These are phyloP conservation scores for Zaprionus davidi DNA, from an alignment of 1,140 invertebrate species.

Conservation along the genomic window DNA sequence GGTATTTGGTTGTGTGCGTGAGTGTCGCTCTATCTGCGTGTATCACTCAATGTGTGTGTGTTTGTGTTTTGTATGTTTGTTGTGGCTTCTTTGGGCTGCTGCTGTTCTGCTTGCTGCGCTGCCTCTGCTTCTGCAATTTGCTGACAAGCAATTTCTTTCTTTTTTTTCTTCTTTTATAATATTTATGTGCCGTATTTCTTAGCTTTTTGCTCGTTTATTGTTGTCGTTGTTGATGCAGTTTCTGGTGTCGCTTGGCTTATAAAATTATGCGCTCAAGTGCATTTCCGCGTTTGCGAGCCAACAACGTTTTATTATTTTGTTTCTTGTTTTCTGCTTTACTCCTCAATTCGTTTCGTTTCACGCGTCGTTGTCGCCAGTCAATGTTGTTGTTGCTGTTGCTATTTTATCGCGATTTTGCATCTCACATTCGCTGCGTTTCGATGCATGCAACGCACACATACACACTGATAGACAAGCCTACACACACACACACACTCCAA, in stretches of 20 bases:
- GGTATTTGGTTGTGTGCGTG: conserved; percentile 23
- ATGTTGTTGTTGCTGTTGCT: conserved; percentile 31
- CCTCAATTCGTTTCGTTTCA: conserved; percentile 41
- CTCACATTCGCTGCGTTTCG: conserved; percentile 64
- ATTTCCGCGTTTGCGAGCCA: conserved; percentile 73
- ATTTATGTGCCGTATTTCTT: conserved; percentile 28
- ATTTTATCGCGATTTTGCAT: conserved; percentile 63
- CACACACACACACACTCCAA: conserved; percentile 3
- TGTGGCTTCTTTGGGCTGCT: conserved; percentile 54
- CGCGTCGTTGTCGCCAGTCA: conserved; percentile 52
- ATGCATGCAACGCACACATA: conserved; percentile 37
- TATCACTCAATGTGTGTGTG: conserved; percentile 1
- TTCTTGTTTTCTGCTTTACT: conserved; percentile 20
- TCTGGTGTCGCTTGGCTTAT: conserved; percentile 72
- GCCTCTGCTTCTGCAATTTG: conserved; percentile 46
- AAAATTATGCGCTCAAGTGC: conserved; percentile 80
- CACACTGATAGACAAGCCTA: not conserved
- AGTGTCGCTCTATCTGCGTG: conserved; percentile 5
- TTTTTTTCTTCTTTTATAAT: conserved; percentile 35
- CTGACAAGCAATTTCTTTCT: conserved; percentile 59
- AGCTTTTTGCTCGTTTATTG: conserved; percentile 30
- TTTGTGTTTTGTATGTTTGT: conserved; percentile 46
- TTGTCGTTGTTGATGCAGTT: conserved; percentile 11
- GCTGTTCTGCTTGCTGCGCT: conserved; percentile 2
- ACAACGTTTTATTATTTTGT: conserved; percentile 51